Base-by-base conservation (phyloP, 2,888 invertebrate species). In the Philhelius pedissequus region DNA sequence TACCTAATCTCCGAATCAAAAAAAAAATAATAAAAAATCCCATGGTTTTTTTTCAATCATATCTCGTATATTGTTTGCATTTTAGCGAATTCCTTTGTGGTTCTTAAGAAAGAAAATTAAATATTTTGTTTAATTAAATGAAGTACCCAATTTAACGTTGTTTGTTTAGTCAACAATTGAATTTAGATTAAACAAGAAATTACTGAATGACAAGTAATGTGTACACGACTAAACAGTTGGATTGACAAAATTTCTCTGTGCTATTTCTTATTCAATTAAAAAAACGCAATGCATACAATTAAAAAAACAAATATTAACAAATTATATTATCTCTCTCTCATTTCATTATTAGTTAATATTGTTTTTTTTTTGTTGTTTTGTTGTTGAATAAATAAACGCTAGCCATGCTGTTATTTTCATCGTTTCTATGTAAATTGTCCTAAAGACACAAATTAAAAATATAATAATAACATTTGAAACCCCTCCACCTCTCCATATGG, bases 151-250 rank as follows among this genome's bases (percentile, higher is more conserved):
- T 56, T 62, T 62, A 75, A 45, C 52, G 11, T 64, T 82, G 54
- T 73, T 60, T 73, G n/a, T 71, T 79, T 56, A 52, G 62, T 73
- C 71, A 76, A 80, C 84, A 84, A 75, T 71, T 40, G 40, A 76
- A 73, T 69, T 32, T 58, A 74, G 58, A 69, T 69, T 79, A 32
- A 58, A 74, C 45, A 60, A 48, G 48, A 38, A 75, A 66, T 54
- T 32, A 75, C 30, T 70, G 75, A 84, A 79, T 80, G 76, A 50
- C 84, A 76, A 66, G 70, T 76, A n/a, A 32, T 74, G 62, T 76
- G n/a, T 75, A 40, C 60, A 60, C 43, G 40, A 71, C 60, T 48
- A 80, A 76, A 79, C 75, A 75, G n/a, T 35, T 70, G 64, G 48
- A 50, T 30, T 20, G 18, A 27, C 48, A 62, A 25, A 38, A 74